Percentiles rank a stretch among this genome's conserved stretches.
These are phyloP conservation scores for Enteromius paludinosus DNA, from an alignment of 2,797 vertebrate species.

Conservation along the genomic window DNA sequence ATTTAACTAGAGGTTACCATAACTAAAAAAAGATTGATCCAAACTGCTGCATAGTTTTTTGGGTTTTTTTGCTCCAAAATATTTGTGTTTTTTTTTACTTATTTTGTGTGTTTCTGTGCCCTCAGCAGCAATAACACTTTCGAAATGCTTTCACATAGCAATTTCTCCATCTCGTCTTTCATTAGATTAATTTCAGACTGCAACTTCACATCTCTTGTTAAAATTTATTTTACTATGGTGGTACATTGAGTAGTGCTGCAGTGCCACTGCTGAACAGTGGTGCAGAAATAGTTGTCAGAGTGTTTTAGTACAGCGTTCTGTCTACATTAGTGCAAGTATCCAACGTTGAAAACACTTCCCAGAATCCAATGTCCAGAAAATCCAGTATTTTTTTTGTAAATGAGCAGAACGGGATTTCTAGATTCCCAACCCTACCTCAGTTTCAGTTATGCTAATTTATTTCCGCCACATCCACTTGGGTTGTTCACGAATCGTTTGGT, in stretches of 20 bases:
- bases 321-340: constrained; percentile 3
- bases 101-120: not conserved
- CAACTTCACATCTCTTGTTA: constrained; percentile 14
- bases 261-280: not conserved
- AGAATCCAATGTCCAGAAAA: not conserved
- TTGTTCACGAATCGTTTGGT: not conserved
- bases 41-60: not conserved
- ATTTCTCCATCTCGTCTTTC: not conserved
- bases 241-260: constrained; percentile 5
- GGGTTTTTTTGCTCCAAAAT: not conserved
- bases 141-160: not conserved
- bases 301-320: constrained; percentile 4
- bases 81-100: not conserved
- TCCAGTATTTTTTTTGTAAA: not conserved
- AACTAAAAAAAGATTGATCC: not conserved
- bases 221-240: not conserved
- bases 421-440: not conserved
- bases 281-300: not conserved
- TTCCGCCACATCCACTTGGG: not conserved
- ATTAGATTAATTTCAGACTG: not conserved
- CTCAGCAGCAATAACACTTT: not conserved
- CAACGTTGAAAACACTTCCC: not conserved
- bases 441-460: not conserved
- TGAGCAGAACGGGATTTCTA: not conserved
- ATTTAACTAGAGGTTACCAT: not conserved